Percentiles rank a stretch among this genome's conserved stretches.
Evolutionary conservation across 2,888 invertebrate genomes (phyloP).

Genomic region (Homarus gammarus): DNA sequence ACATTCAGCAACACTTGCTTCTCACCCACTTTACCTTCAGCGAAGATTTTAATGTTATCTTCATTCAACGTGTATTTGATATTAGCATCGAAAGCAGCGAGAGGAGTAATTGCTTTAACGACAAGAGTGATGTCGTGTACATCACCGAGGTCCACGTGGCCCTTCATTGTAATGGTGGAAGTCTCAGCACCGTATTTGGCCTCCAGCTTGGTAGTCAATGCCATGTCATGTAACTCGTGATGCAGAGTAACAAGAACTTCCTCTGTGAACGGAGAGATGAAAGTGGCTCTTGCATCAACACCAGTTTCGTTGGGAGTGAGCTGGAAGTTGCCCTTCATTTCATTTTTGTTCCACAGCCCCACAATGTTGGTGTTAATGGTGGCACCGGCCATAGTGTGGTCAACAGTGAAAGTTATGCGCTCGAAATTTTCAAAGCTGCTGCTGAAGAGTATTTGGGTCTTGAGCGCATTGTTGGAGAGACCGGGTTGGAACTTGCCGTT

Average conservation of each 20-base stretch:
- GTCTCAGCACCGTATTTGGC: constrained; percentile 40
- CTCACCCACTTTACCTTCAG: constrained; percentile 44
- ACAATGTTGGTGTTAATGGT: constrained; percentile 55
- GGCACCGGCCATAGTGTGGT: constrained; percentile 38
- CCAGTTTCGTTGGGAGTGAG: constrained; percentile 31
- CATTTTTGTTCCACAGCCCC: constrained; percentile 49
- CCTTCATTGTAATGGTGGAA: constrained; percentile 18
- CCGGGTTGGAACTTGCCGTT: constrained; percentile 32
- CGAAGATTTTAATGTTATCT: neutral
- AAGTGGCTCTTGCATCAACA: constrained; percentile 33
- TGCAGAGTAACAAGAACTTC: constrained; percentile 32
- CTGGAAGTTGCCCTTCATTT: constrained; percentile 57
- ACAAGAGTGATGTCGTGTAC: constrained; percentile 21
- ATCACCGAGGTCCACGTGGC: constrained; percentile 20
- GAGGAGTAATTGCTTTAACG: constrained; percentile 19
- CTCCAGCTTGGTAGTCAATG: constrained; percentile 24
- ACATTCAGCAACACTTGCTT: constrained; percentile 48
- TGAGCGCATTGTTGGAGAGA: constrained; percentile 9
- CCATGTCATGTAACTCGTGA: constrained; percentile 11
- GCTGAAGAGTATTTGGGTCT: constrained; percentile 27
- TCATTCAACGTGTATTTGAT: constrained; percentile 42
- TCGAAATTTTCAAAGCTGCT: constrained; percentile 49
- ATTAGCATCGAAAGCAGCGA: constrained; percentile 32
- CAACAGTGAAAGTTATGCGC: constrained; percentile 34
- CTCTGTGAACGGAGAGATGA: constrained; percentile 61